Base-by-base conservation (phyloP, 2,797 vertebrate species). In the Gymnothorax javanicus region DNA sequence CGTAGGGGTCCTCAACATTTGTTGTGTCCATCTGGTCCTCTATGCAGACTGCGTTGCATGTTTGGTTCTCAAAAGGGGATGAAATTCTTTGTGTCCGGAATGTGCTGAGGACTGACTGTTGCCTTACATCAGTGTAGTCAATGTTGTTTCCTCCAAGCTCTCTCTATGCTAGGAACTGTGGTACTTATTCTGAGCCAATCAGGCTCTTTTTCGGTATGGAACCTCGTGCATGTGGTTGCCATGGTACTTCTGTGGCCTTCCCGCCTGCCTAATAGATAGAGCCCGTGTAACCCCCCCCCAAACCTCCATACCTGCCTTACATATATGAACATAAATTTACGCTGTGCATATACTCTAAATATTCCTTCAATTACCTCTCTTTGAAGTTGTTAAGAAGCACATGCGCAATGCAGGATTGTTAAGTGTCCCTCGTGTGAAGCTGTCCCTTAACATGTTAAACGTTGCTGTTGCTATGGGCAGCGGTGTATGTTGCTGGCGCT, bases 271-370 rank as follows among this genome's bases (percentile, higher is more conserved):
- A 25, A 27, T 87, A 69, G 86, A 87, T 92, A 92, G 86, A 86
- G 85, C 89, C 87, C 33, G 82, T 77, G 88, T 90, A 91, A 77
- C 50, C 64, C 27, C 20, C 73, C 90, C 90, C 79, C 90, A 1
- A 43, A 43, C 33, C 86, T 87, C 89, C 86, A 94, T 93, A 93
- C 91, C 92, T 88, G 89, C 93, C 90, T 91, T 91, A 73, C 60
- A 64, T 86, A 64, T 86, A 88, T 90, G 91, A 92, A 83, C 82
- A 69, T 57, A n/a, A 87, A 67, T 84, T 84, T 33, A 67, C 73
- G 69, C 27, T 27, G 17, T 56, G 52, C 59, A 60, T 69, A 82
- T 85, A 56, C 6, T 82, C 82, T 85, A 59, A 69, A 23, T 85
- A 85, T 7, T 56, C n/a, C 62, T 59, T 69, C 27, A 82, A 71